Evolutionary conservation across 2,797 vertebrate species (phyloP), one percentile per base, ranked within the genome.

Genomic region (Tarsius wallacei): DNA sequence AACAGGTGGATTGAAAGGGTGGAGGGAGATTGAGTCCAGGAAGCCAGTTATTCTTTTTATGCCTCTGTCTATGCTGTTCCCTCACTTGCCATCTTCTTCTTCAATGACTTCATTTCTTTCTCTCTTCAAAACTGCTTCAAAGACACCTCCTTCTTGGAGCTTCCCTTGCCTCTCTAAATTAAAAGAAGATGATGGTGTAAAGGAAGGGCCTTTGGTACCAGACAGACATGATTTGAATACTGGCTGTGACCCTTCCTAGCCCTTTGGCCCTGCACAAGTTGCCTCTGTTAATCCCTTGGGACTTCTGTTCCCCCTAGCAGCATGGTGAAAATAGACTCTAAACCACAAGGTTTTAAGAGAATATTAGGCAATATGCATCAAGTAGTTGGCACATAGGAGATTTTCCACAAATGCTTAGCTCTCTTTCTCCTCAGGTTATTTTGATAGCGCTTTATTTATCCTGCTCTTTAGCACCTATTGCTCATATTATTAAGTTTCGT

Each of bases 91-190:
- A 2, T 64, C 21, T n/a, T 28, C 63, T 53, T 55, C 53, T 47
- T 80, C 80, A 28, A 7, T 91, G 22, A 77, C 53, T 51, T 61
- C 7, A 14, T 28, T 33, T 24, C 84, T 88, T 73, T 17, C 63
- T 94, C 47, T 53, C 85, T 93, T 86, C 74, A 86, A 90, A 90
- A 70, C 13, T 36, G 14, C 51, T 73, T 85, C 49, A 63, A 77
- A 96, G 77, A 90, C n/a, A 59, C 33, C 10, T 68, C 10, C 74
- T 91, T 68, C 33, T 51, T 36, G 22, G 71, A 53, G n/a, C 57
- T 71, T 19, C 19, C 82, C 51, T 74, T 68, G 22, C 15, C 24
- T 78, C 24, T 59, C n/a, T 82, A 59, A 86, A 31, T 63, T 22
- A 73, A 55, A 63, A 91, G 85, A 77, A 86, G 78, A 76, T 31